phyloP scores from a whole-genome alignment of 2,888 invertebrate species.

The Lasius fuliginosus region DNA sequence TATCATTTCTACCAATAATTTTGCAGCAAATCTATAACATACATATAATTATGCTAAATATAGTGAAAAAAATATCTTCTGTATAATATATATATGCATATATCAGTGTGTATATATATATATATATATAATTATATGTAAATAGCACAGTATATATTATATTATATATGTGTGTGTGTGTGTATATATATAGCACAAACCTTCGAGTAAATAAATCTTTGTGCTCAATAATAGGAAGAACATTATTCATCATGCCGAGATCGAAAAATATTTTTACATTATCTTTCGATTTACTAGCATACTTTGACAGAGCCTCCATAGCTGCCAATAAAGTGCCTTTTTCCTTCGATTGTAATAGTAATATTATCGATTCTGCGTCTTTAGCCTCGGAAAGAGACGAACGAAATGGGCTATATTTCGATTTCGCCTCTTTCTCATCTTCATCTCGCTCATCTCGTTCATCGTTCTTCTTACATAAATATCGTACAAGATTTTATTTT shows the following conservation, averaged over 20 bases:
- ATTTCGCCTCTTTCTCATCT: constrained; percentile 66
- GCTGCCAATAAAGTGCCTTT: constrained; percentile 85
- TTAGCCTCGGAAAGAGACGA: constrained; percentile 76
- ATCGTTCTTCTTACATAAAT: constrained; percentile 73
- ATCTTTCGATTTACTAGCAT: constrained; percentile 85
- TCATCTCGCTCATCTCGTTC: constrained; percentile 71
- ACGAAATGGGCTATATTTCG: constrained; percentile 72
- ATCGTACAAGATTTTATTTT: background rate
- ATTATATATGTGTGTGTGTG: too few relatives aligned
- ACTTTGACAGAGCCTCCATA: constrained; percentile 86
- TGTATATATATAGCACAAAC: constrained; percentile 61
- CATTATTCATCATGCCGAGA: constrained; percentile 74
- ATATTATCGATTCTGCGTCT: constrained; percentile 79
- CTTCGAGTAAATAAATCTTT: constrained; percentile 81
- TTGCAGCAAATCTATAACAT: constrained; percentile 86
- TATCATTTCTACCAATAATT: constrained; percentile 87
- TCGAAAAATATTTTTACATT: constrained; percentile 79
- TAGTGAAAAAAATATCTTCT: background rate
- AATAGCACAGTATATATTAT: background rate
- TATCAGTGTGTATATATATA: too few relatives aligned
- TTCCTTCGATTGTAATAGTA: constrained; percentile 80
- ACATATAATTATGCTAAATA: background rate
- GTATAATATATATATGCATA: background rate
- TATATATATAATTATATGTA: too few relatives aligned
- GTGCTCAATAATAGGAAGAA: constrained; percentile 78